Evolutionary conservation across 2,888 invertebrate genomes (phyloP).

Genomic region (Hesperia comma): DNA sequence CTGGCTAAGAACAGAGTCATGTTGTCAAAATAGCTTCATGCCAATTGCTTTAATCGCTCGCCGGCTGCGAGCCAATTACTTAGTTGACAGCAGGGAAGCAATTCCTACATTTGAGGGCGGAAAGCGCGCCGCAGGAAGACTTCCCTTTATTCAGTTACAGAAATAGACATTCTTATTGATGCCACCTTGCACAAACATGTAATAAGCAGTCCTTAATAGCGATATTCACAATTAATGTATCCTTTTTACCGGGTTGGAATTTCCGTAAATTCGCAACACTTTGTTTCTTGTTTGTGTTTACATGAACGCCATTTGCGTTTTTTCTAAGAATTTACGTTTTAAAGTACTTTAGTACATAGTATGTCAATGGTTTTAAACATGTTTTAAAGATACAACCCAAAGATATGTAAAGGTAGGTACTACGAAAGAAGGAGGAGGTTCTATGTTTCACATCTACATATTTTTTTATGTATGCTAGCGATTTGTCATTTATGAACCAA

Average conservation of each 20-base stretch:
- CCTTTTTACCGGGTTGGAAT: constrained; percentile 8
- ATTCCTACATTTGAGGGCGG: constrained; percentile 83
- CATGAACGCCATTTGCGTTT: too few species aligned
- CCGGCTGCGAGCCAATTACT: constrained; percentile 81
- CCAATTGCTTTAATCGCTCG: constrained; percentile 80
- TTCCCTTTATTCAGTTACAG: constrained; percentile 77
- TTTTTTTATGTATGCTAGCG: too few species aligned
- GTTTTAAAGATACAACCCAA: too few species aligned
- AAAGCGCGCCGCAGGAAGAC: constrained; percentile 78
- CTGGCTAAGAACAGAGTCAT: constrained; percentile 49
- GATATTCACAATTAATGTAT: constrained; percentile 20
- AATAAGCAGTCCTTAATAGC: constrained; percentile 17
- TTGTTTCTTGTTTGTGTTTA: not conserved
- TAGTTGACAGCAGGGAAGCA: constrained; percentile 81
- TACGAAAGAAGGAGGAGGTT: too few species aligned
- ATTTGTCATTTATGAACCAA: too few species aligned
- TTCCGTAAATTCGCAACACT: constrained; percentile 3
- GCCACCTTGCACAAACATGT: constrained; percentile 37
- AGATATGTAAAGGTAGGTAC: too few species aligned
- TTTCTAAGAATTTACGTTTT: too few species aligned
- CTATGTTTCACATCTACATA: too few species aligned
- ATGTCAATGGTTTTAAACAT: too few species aligned
- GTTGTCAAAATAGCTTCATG: constrained; percentile 81
- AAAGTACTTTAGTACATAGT: too few species aligned
- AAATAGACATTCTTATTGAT: constrained; percentile 49